Evolutionary conservation across 2,888 invertebrate species (phyloP).

Genomic region (Fragum sueziense): DNA sequence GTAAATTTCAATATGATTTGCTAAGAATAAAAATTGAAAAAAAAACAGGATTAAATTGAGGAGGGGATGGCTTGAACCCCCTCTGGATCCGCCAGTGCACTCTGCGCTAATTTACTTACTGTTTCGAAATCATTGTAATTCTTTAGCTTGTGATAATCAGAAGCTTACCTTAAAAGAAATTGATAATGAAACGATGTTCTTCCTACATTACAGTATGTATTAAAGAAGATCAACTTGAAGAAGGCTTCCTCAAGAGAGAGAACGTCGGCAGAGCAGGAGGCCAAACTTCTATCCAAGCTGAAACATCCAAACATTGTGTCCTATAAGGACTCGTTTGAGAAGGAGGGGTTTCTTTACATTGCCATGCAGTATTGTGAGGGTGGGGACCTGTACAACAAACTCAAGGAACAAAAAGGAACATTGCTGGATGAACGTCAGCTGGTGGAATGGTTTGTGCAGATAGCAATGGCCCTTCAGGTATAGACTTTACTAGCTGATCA

Average conservation of each 20-base stretch:
- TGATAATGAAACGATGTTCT: not conserved
- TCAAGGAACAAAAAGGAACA: conserved; percentile 81
- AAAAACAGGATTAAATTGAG: too few relatives aligned
- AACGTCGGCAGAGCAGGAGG: conserved; percentile 82
- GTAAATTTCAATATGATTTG: too few relatives aligned
- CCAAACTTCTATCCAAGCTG: conserved; percentile 82
- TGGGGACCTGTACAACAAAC: conserved; percentile 82
- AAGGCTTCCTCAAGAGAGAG: conserved; percentile 81
- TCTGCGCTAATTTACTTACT: too few relatives aligned
- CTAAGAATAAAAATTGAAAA: too few relatives aligned
- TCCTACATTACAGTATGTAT: conserved; percentile 80
- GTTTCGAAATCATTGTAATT: too few relatives aligned
- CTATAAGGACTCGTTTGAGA: conserved; percentile 83
- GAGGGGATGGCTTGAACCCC: too few relatives aligned
- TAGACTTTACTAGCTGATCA: too few relatives aligned
- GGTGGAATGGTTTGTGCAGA: conserved; percentile 84
- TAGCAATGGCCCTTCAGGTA: conserved; percentile 84
- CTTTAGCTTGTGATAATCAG: too few relatives aligned
- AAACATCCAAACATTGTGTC: conserved; percentile 84
- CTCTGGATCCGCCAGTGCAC: too few relatives aligned
- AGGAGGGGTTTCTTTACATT: conserved; percentile 82
- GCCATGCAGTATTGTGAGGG: conserved; percentile 84
- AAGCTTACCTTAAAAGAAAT: not conserved
- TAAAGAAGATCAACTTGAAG: conserved; percentile 81
- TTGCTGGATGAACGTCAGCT: conserved; percentile 82